Evolutionary conservation across 2,797 vertebrate genomes (phyloP), one percentile per base, ranked within the genome.

Genomic region (Picus viridis): DNA sequence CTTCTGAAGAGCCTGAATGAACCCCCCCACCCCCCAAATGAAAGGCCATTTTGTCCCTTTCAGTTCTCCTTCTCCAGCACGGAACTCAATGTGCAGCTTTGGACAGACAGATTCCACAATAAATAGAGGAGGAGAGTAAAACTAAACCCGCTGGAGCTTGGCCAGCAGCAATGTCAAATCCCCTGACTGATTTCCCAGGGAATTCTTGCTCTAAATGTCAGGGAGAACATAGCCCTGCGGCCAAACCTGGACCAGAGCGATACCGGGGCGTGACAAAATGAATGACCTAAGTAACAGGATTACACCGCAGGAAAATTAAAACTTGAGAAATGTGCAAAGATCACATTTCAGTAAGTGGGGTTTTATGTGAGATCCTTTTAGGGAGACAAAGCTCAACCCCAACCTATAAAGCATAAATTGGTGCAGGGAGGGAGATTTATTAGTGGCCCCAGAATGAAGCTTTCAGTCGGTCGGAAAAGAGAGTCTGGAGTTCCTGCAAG

Each of bases 201-300:
- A 97, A 97, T 98, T 97, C 97, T 97, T 97, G 97, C 85, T 96
- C 94, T 97, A 98, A 98, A 98, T 98, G 97, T 98, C 98, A 98
- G 95, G 95, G 92, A 92, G 94, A 96, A 94, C 83, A 93, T 84
- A 96, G 93, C 95, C 96, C 91, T 80, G 74, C 86, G 90, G 96
- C 91, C 94, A 97, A 95, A 94, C 88, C 95, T 93, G 94, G 95
- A 94, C 94, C 92, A 58, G 45, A 63, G 85, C 88, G 96, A 94
- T 94, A 95, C 74, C 62, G 77, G 88, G 83, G 92, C 93, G 57
- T 96, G 94, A 93, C 92, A 94, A 94, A 96, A 93, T 62, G 91
- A 94, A 94, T 95, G 92, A 95, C 93, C 93, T 96, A 92, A 92
- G 92, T 92, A 91, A 94, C 84, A 94, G 90, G 82, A 95, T 95